Base-by-base conservation (phyloP, 1,140 invertebrate genomes). In the Macrotrachela quadricornifera region DNA sequence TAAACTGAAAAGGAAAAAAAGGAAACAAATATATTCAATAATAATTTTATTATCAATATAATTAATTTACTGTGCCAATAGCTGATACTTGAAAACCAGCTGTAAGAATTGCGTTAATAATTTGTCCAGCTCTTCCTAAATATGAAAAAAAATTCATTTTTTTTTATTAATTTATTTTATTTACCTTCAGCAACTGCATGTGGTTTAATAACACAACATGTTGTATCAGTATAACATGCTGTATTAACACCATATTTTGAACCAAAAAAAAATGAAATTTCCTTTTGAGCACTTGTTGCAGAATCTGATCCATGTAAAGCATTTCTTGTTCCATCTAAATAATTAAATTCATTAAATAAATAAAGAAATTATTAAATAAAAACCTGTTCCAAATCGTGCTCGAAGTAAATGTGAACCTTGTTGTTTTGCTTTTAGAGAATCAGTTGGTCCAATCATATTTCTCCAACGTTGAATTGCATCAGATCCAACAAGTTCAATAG, bases 161-260 rank as follows among this genome's bases (percentile, higher is more conserved):
- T n/a, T n/a, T n/a, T n/a, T n/a, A n/a, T n/a, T n/a, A n/a, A n/a
- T n/a, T n/a, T n/a, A n/a, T n/a, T n/a, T n/a, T n/a, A n/a, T n/a
- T n/a, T n/a, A n/a, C 72, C 71, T 73, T 80, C 78, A 56, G 78
- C 73, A 6, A 92, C 72, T 44, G 80, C 80, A 70, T 91, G 85
- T n/a, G 87, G 86, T 67, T 91, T 90, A 15, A 92, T 80, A 36
- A 94, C 74, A 62, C 82, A 85, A 57, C 83, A 80, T 6, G 85
- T 74, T 21, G 65, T 83, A 50, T 80, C 79, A 57, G 78, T 77
- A 45, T 75, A 73, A 37, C 75, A 61, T 21, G 74, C 77, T 1
- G 70, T 63, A 63, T 78, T 78, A 17, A 75, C 53, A 45, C 61
- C 52, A 8, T 71, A 17, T 65, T 61, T 46, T 70, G 68, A 10